Conservation (phyloP, 2,797 vertebrate species). For the Sus cebifrons region DNA sequence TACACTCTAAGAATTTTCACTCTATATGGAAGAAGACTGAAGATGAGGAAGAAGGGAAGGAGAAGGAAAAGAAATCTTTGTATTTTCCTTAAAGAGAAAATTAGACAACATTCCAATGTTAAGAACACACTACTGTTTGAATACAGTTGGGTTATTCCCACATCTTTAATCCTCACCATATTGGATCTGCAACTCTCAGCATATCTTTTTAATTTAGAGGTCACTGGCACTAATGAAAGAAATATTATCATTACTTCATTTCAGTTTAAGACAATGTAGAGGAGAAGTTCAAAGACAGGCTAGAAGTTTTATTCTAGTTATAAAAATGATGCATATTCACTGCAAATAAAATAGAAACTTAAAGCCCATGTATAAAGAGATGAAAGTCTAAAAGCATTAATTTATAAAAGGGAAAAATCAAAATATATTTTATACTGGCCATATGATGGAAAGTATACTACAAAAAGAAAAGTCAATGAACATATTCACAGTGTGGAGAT, state of each 20-base stretch:
- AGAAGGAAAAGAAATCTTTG: background rate
- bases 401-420: background rate
- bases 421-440: background rate
- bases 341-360: background rate
- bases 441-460: background rate
- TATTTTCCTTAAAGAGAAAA: background rate
- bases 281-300: background rate
- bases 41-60: background rate
- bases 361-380: background rate
- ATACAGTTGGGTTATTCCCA: background rate
- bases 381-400: background rate
- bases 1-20: background rate
- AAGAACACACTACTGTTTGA: background rate
- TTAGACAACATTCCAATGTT: background rate
- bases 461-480: background rate
- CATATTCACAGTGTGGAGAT: background rate
- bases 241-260: background rate
- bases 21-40: background rate
- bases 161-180: background rate
- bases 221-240: background rate
- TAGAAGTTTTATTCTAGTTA: background rate
- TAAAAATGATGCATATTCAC: background rate
- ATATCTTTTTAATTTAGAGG: background rate
- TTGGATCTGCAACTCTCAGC: background rate
- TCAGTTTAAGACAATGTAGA: background rate